Evolutionary conservation across 2,797 vertebrate genomes (phyloP), one percentile per base, ranked within the genome.

Genomic region (Acestrorhynchus altus): DNA sequence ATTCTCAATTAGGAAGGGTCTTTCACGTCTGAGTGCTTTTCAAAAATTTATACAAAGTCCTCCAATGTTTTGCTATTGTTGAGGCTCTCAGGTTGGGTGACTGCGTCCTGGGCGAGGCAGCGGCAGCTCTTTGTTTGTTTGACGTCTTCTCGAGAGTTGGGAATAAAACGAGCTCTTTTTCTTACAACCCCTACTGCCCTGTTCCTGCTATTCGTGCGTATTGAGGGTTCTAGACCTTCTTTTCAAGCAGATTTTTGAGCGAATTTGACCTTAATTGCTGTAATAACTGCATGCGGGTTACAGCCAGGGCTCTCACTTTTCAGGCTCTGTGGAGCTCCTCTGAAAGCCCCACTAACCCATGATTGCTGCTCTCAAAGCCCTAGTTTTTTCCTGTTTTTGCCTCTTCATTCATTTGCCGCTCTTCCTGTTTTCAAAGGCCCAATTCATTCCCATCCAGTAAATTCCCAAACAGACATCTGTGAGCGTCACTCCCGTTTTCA

Each of bases 61-160:
- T 78, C 82, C 86, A 87, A 88, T 90, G 85, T 85, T 89, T 81
- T 88, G 85, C 85, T 85, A 84, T 89, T 88, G 88, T 87, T 87
- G 47, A 26, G 59, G 44, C 65, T 16, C 78, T 65, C 28, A 52
- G 22, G 71, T 49, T 18, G 65, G 44, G 20, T 71, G 73, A 65
- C 60, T 46, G 70, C 47, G 57, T 72, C 49, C 52, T 57, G 1
- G 6, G 59, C 13, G 28, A 54, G 16, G 9, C 42, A 47, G 49
- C 68, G 42, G 31, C 68, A 54, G 35, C 47, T 31, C 42, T 74
- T 64, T 40, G 72, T 80, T 44, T 61, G n/a, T 22, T 31, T 46
- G 35, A 61, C 8, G 40, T 49, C 9, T 66, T 59, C 39, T 76
- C 46, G 16, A 35, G 46, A 51, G 22, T 15, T 69, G 16, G 11